These are phyloP conservation scores for Sycophaga agraensis DNA, from an alignment of 1,140 invertebrate species.

Conservation along the genomic window DNA sequence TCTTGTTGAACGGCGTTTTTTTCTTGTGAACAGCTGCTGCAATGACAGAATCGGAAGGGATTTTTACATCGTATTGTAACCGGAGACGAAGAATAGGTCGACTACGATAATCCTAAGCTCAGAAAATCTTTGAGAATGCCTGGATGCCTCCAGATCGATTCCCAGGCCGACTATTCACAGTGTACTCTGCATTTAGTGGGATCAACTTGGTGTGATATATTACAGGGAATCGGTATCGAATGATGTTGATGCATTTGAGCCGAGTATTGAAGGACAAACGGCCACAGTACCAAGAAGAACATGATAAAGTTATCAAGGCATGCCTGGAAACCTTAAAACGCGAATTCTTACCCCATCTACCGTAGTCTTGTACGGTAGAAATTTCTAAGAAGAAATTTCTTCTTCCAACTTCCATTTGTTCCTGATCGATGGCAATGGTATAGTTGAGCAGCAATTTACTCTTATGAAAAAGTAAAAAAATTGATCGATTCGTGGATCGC, in stretches of 20 bases:
- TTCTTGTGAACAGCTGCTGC: slow-evolving; percentile 30
- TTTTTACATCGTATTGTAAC: slow-evolving; percentile 32
- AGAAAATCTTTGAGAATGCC: slow-evolving; percentile 31
- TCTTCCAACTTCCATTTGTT: slow-evolving; percentile 32
- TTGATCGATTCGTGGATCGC: too few relatives aligned
- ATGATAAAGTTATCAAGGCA: background rate
- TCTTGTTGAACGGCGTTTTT: slow-evolving; percentile 32
- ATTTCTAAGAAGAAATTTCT: slow-evolving; percentile 37
- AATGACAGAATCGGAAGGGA: slow-evolving; percentile 17
- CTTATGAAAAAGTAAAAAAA: too few relatives aligned
- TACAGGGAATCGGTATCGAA: slow-evolving; percentile 34
- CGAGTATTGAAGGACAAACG: background rate
- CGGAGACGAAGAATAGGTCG: slow-evolving; percentile 38
- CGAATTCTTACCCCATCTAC: slow-evolving; percentile 30
- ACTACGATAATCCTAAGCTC: slow-evolving; percentile 34
- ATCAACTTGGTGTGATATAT: slow-evolving; percentile 35
- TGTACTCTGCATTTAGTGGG: slow-evolving; percentile 34
- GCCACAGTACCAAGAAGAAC: background rate
- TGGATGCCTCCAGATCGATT: slow-evolving; percentile 19
- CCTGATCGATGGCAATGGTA: background rate
- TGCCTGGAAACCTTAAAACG: slow-evolving; percentile 6
- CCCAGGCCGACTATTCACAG: slow-evolving; percentile 22
- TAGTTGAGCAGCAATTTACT: too few relatives aligned
- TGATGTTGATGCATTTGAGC: slow-evolving; percentile 22
- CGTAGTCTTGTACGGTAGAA: too few relatives aligned